Evolutionary conservation across 2,888 invertebrate genomes (phyloP).

Genomic region (Scotopteryx bipunctaria): DNA sequence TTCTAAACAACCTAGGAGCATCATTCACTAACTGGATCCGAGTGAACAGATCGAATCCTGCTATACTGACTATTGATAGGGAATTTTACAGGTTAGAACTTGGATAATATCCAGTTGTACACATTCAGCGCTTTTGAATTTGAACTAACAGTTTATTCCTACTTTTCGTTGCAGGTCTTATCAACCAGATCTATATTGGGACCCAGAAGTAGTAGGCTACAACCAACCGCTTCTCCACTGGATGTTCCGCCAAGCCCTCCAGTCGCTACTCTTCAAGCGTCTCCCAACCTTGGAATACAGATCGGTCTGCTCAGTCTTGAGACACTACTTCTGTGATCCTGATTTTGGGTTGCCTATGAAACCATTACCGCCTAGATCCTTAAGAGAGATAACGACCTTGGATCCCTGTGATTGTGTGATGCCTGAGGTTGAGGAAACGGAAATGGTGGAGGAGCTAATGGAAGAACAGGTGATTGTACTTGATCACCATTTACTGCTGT

Average conservation of each 20-base stretch:
- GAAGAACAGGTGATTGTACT: constrained; percentile 54
- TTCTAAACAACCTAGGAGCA: constrained; percentile 54
- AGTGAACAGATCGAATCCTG: constrained; percentile 46
- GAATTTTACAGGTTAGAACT: constrained; percentile 54
- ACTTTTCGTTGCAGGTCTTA: no score
- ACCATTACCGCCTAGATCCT: constrained; percentile 45
- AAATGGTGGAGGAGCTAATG: constrained; percentile 43
- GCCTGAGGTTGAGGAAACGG: constrained; percentile 57
- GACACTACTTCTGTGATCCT: constrained; percentile 65
- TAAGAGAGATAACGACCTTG: constrained; percentile 46
- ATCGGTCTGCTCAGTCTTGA: constrained; percentile 49
- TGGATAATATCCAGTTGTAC: no score
- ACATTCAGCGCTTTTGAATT: no score
- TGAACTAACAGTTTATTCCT: no score
- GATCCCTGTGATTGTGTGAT: constrained; percentile 68
- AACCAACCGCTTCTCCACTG: constrained; percentile 59
- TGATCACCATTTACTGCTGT: no score
- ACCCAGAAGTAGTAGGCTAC: constrained; percentile 56
- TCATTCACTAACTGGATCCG: constrained; percentile 63
- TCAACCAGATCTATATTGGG: constrained; percentile 68
- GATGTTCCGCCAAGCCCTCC: constrained; percentile 74
- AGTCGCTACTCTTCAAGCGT: constrained; percentile 53
- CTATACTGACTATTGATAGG: constrained; percentile 44
- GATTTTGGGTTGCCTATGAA: constrained; percentile 67
- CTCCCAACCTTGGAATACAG: constrained; percentile 47